phyloP scores from a whole-genome alignment of 2,888 invertebrate genomes.

The Aromia moschata region DNA sequence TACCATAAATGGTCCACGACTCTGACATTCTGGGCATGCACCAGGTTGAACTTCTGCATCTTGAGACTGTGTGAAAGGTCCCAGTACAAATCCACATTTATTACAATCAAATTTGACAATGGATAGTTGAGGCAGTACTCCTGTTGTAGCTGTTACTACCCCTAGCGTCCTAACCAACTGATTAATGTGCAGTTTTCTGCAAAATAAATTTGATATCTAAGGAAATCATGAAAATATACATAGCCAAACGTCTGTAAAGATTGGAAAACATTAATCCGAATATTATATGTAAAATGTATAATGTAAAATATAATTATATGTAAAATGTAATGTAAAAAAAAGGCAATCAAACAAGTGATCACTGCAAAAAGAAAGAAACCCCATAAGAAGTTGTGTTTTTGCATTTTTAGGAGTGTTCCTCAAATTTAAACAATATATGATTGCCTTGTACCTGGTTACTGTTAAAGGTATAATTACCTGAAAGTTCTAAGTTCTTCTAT shows the following conservation, averaged over 20 bases:
- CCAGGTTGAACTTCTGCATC: slow-evolving; percentile 94
- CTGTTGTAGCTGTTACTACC: slow-evolving; percentile 95
- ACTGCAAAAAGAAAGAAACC: too few relatives aligned
- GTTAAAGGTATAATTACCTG: too few relatives aligned
- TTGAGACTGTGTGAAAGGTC: slow-evolving; percentile 95
- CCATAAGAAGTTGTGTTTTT: too few relatives aligned
- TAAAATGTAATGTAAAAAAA: too few relatives aligned
- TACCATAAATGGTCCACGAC: slow-evolving; percentile 91
- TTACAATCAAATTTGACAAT: slow-evolving; percentile 97
- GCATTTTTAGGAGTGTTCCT: too few relatives aligned
- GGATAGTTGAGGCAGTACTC: slow-evolving; percentile 93
- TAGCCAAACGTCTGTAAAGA: too few relatives aligned
- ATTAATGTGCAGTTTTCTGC: slow-evolving; percentile 85
- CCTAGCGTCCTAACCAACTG: slow-evolving; percentile 93
- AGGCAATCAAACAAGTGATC: too few relatives aligned
- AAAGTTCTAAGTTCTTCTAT: slow-evolving; percentile 96
- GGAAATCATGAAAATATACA: neutral
- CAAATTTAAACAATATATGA: too few relatives aligned
- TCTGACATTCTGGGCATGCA: slow-evolving; percentile 98
- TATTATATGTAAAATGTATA: too few relatives aligned
- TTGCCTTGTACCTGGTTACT: too few relatives aligned
- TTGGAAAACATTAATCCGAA: too few relatives aligned
- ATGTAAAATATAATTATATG: too few relatives aligned
- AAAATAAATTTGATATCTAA: slow-evolving; percentile 30
- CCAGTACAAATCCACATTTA: slow-evolving; percentile 93